Conservation (phyloP, 2,888 invertebrate genomes). For the Tanytarsus gracilentus region DNA sequence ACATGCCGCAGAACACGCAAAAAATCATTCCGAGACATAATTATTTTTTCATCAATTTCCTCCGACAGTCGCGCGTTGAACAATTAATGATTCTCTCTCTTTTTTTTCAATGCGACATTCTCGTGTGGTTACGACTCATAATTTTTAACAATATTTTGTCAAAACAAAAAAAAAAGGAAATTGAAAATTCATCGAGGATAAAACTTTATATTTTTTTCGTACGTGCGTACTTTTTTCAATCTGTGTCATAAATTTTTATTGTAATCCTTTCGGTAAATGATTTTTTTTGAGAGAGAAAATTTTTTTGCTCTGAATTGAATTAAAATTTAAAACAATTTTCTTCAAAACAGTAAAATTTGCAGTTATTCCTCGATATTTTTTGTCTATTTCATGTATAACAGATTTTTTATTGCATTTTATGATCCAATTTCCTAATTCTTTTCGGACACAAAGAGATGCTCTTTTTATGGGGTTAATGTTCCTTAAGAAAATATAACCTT, state of each 20-base stretch:
- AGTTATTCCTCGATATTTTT: no score
- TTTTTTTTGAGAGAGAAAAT: not conserved
- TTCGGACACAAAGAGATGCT: slow-evolving; percentile 4
- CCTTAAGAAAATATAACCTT: slow-evolving; percentile 9
- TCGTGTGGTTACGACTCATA: not conserved
- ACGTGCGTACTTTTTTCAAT: no score
- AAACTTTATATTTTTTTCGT: no score
- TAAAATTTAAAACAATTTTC: not conserved
- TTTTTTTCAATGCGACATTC: not conserved
- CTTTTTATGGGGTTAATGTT: slow-evolving; percentile 27
- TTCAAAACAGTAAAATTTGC: not conserved
- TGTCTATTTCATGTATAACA: slow-evolving; percentile 13
- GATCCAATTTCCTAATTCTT: slow-evolving; percentile 25
- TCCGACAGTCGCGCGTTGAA: not conserved
- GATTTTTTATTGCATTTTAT: slow-evolving; percentile 25
- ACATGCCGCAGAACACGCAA: not conserved
- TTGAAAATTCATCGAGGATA: slow-evolving; percentile 15
- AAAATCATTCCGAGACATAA: not conserved
- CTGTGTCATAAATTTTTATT: slow-evolving; percentile 13
- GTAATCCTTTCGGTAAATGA: not conserved
- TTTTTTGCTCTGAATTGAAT: not conserved
- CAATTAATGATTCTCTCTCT: not conserved
- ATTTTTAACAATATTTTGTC: not conserved
- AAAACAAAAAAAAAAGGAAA: not conserved
- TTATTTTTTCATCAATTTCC: slow-evolving; percentile 23